A percentile compares a stretch with the other conserved stretches of the same genome.
These are phyloP conservation scores for Phataginus tetradactyla DNA, from an alignment of 2,797 vertebrate genomes.

Conservation along the genomic window DNA sequence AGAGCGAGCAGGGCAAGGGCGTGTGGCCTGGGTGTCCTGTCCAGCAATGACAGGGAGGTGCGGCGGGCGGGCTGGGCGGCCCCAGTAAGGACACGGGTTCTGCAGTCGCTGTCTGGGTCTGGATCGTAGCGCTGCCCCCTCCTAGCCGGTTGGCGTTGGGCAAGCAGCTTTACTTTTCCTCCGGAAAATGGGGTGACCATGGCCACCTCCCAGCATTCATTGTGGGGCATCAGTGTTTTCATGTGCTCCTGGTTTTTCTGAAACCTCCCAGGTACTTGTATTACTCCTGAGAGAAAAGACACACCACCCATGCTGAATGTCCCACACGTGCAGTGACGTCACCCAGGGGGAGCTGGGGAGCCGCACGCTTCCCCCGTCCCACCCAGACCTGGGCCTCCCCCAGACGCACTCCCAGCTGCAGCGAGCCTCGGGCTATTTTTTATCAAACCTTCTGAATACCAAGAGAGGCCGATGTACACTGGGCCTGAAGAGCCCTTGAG, in stretches of 20 bases:
- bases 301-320: not conserved
- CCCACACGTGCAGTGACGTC: not conserved
- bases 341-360: not conserved
- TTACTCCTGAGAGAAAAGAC: not conserved
- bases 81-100: not conserved
- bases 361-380: not conserved
- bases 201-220: not conserved
- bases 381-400: not conserved
- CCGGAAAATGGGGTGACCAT: not conserved
- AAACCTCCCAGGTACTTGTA: not conserved
- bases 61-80: too few relatives aligned
- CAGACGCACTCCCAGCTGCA: fast-evolving
- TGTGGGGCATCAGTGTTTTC: not conserved
- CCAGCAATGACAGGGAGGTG: not conserved
- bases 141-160: not conserved
- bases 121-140: not conserved
- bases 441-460: not conserved
- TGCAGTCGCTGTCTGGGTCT: not conserved
- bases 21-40: not conserved
- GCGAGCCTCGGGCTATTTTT: not conserved
- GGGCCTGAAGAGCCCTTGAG: not conserved
- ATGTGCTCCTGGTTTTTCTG: not conserved
- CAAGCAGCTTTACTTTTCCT: not conserved
- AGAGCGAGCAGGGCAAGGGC: not conserved
- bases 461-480: not conserved